Base-by-base conservation (phyloP, 2,888 invertebrate genomes). In the Pediacus dermestoides region DNA sequence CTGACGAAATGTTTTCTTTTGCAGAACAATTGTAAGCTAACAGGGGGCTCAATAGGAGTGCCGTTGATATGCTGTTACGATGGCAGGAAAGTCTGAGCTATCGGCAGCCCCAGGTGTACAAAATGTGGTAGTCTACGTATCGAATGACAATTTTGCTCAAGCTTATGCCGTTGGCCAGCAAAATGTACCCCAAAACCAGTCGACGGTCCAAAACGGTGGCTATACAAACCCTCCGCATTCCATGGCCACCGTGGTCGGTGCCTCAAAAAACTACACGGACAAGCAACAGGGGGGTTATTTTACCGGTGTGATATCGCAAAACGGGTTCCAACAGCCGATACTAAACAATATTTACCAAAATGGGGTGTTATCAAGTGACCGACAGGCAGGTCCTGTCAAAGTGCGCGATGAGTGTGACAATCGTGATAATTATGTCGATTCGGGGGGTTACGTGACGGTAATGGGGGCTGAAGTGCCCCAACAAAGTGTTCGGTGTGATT, bases 81-180 rank as follows among this genome's bases (percentile, higher is more conserved):
- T 83, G 81, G 80, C 82, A 74, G 80, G 80, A 76, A 82, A 83
- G 81, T 80, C 82, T 81, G 82, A 82, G 74, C 78, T 81, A 71
- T 74, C 77, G 72, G 75, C 66, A 47, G 58, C 63, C 49, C 69
- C 70, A 64, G 70, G 71, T 65, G 71, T 74, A 44, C 75, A 74
- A 54, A 74, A 75, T 67, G 74, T 76, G 58, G 70, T 75, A 68
- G 75, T 76, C 43, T 76, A 76, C 61, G 75, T 75, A 31, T 74
- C 75, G 37, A 74, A 74, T 61, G 76, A 76, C 52, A 75, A 75
- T 64, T 74, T 74, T 58, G 72, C 74, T 40, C 70, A 70, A 48
- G 67, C 69, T 32, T 76, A 76, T 65, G 67, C 74, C 46, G 70
- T 74, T 44, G 70, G 70, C 48, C 71, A 70, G 52, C 64, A 51